Evolutionary conservation across 2,888 invertebrate genomes (phyloP).

Genomic region (Himalopsyche tibetana): DNA sequence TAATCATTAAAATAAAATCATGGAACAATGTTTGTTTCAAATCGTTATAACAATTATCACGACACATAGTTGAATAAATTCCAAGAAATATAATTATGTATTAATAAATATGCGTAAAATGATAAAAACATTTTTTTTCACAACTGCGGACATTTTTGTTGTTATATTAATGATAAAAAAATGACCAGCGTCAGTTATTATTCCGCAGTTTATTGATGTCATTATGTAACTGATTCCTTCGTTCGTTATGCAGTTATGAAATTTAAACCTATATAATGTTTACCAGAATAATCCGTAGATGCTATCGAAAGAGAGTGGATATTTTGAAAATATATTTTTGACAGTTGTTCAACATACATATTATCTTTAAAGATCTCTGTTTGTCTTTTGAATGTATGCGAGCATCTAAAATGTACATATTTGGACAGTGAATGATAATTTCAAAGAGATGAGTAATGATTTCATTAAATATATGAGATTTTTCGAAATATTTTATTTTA

Average conservation of each 20-base stretch:
- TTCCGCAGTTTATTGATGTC: no score
- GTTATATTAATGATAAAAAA: no score
- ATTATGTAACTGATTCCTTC: not conserved
- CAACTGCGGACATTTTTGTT: no score
- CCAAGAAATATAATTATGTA: no score
- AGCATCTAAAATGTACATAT: conserved; percentile 36
- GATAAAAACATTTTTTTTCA: no score
- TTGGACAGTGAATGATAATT: not conserved
- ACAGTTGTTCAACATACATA: conserved; percentile 17
- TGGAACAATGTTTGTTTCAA: no score
- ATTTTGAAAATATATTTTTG: conserved; percentile 26
- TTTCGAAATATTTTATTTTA: no score
- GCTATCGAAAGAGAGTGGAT: conserved; percentile 22
- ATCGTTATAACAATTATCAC: no score
- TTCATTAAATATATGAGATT: not conserved
- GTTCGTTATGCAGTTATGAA: not conserved
- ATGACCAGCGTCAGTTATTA: no score
- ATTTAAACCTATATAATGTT: not conserved
- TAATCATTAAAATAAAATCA: no score
- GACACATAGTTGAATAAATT: no score
- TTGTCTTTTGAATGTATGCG: conserved; percentile 14
- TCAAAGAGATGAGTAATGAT: conserved; percentile 1
- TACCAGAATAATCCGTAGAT: conserved; percentile 8
- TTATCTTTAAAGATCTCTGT: conserved; percentile 34
- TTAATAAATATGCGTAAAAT: no score